Base-by-base conservation (phyloP, 2,888 invertebrate genomes). In the Capitulum mitella region DNA sequence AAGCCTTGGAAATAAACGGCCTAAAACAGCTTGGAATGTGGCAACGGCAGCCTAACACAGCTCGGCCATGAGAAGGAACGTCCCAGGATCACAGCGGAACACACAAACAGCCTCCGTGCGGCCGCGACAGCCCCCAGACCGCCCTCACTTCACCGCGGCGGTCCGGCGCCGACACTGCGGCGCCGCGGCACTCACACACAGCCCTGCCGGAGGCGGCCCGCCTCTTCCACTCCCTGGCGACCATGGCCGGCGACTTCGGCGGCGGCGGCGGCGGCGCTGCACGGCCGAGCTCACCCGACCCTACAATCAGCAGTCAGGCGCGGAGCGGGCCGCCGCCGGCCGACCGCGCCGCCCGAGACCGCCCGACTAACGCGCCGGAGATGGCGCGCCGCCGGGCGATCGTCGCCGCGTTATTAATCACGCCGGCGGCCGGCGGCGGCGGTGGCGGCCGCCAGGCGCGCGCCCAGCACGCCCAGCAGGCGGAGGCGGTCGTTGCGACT, bases 171-270 rank as follows among this genome's bases (percentile, higher is more conserved):
- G 43, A 43, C n/a, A 12, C 43, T 43, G 43, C 43, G n/a, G n/a
- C n/a, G n/a, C n/a, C n/a, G n/a, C n/a, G n/a, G 43, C 8, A 70
- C 70, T 70, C 70, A 70, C 70, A 37, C 37, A 70, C 70, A 22
- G 40, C 70, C 6, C 40, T 19, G 26, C 26, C 37, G 70, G 26
- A 26, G 29, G 26, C 26, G 26, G 70, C 3, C 22, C 70, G 37
- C 3, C 37, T 37, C 37, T 37, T 37, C 40, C 70, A 40, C 70
- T 70, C 70, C 37, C 70, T 37, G 26, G 70, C 40, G 19, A 70
- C 70, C 70, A 70, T 70, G 12, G 29, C 64, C 19, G 58, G 12
- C 1, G 29, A 26, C 51, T 14, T 12, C 29, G 12, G 29, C 14
- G 58, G 10, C 58, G 1, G 1, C 51, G 48, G 48, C 29, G 16